phyloP scores from a whole-genome alignment of 2,888 invertebrate genomes.

The Selenia dentaria region DNA sequence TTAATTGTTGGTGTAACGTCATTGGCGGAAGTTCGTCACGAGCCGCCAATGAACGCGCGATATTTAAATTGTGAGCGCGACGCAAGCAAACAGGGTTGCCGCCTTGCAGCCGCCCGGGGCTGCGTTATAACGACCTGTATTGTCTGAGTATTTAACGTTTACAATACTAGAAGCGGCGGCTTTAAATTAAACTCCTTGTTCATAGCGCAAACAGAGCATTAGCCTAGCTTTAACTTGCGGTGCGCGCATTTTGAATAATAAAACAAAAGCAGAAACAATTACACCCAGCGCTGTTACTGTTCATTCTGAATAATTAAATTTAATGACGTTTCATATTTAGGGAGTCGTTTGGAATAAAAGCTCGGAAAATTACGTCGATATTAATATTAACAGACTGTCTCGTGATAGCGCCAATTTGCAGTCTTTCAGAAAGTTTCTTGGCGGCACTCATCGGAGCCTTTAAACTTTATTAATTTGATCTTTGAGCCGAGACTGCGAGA shows the following conservation, averaged over 20 bases:
- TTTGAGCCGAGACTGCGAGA: constrained; percentile 12
- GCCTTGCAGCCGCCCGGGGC: constrained; percentile 45
- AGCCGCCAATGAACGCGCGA: constrained; percentile 57
- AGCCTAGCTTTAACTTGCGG: constrained; percentile 26
- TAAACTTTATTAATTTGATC: constrained; percentile 30
- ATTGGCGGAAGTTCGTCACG: constrained; percentile 67
- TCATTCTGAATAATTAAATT: constrained; percentile 23
- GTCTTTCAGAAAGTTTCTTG: constrained; percentile 19
- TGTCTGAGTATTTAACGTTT: constrained; percentile 60
- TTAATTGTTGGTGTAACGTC: constrained; percentile 57
- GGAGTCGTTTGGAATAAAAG: constrained; percentile 14
- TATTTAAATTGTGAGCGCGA: constrained; percentile 57
- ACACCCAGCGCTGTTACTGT: constrained; percentile 16
- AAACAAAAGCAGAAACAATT: constrained; percentile 29
- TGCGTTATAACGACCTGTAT: constrained; percentile 67
- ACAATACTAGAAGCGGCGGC: constrained; percentile 38
- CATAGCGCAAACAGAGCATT: constrained; percentile 37
- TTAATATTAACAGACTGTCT: constrained; percentile 21
- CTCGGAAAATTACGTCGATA: constrained; percentile 3
- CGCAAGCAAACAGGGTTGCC: constrained; percentile 51
- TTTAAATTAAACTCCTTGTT: constrained; percentile 50
- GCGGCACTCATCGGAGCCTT: constrained; percentile 1
- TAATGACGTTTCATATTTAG: constrained; percentile 22
- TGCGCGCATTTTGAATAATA: constrained; percentile 20
- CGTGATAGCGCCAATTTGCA: constrained; percentile 15